Percentiles rank a stretch among this genome's conserved stretches.
These are phyloP conservation scores for Penaeus japonicus DNA, from an alignment of 1,140 invertebrate species.

Conservation along the genomic window DNA sequence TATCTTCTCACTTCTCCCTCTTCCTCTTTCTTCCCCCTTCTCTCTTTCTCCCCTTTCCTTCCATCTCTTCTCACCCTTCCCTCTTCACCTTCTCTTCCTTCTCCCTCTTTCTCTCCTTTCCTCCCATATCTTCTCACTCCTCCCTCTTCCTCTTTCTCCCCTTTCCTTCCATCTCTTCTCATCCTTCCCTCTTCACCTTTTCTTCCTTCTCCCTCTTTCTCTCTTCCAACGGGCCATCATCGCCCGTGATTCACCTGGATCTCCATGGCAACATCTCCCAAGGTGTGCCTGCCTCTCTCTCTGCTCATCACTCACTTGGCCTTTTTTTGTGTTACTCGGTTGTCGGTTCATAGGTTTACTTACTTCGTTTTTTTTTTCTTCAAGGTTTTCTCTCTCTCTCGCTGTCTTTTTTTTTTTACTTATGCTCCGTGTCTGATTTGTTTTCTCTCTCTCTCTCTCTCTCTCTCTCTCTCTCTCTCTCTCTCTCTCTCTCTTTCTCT, in stretches of 20 bases:
- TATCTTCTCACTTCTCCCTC: neutral
- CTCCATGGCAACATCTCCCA: too few species aligned
- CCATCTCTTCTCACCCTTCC: neutral
- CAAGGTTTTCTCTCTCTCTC: too few species aligned
- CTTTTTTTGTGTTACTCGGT: too few species aligned
- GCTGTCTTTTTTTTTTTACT: too few species aligned
- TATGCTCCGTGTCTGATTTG: too few species aligned
- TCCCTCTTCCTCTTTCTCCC: too few species aligned
- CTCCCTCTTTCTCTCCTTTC: neutral
- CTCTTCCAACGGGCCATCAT: neutral
- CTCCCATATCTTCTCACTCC: neutral
- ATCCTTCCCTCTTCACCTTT: neutral
- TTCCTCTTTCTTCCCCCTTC: neutral
- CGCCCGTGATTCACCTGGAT: too few species aligned
- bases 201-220: neutral
- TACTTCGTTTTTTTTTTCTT: too few species aligned
- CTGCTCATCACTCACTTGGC: too few species aligned
- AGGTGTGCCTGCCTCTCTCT: too few species aligned
- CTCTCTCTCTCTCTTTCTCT: neutral
- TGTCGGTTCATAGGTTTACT: too few species aligned
- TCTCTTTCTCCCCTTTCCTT: neutral
- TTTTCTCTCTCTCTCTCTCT: neutral
- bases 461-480: slow-evolving; percentile 8
- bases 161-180: neutral
- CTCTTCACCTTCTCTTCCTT: too few species aligned